Evolutionary conservation across 1,140 invertebrate species (phyloP).

Genomic region (Helicoverpa armigera): DNA sequence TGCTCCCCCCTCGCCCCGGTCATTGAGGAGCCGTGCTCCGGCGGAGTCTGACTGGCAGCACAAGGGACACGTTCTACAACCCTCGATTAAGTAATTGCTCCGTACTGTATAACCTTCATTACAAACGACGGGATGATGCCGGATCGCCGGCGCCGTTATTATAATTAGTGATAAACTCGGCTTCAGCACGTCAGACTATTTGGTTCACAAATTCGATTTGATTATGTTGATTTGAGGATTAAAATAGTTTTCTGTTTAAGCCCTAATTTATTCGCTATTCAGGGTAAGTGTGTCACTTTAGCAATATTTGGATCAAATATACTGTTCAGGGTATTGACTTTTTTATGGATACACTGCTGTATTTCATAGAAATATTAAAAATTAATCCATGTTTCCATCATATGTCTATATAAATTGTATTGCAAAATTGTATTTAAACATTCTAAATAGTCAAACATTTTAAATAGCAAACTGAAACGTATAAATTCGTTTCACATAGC

Average conservation of each 20-base stretch:
- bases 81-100: slow-evolving; percentile 30
- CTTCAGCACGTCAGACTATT: background rate
- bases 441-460: too few species aligned
- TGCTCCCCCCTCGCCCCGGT: slow-evolving; percentile 31
- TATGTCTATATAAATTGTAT: too few species aligned
- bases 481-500: slow-evolving; percentile 13
- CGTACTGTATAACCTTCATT: background rate
- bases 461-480: too few species aligned
- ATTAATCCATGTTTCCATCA: too few species aligned
- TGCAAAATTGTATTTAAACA: too few species aligned
- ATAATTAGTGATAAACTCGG: background rate
- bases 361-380: too few species aligned
- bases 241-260: too few species aligned
- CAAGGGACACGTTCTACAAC: slow-evolving; percentile 8
- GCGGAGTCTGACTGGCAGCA: slow-evolving; percentile 1
- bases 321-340: too few species aligned
- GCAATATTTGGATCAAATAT: slow-evolving; percentile 3
- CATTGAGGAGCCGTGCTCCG: slow-evolving; percentile 45
- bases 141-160: background rate
- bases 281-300: slow-evolving; percentile 1
- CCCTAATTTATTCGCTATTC: background rate
- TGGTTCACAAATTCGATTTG: slow-evolving; percentile 17
- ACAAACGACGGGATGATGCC: background rate
- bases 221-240: background rate
- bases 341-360: too few species aligned